Conservation (phyloP, 1,140 invertebrate genomes). For the Reticulitermes speratus region DNA sequence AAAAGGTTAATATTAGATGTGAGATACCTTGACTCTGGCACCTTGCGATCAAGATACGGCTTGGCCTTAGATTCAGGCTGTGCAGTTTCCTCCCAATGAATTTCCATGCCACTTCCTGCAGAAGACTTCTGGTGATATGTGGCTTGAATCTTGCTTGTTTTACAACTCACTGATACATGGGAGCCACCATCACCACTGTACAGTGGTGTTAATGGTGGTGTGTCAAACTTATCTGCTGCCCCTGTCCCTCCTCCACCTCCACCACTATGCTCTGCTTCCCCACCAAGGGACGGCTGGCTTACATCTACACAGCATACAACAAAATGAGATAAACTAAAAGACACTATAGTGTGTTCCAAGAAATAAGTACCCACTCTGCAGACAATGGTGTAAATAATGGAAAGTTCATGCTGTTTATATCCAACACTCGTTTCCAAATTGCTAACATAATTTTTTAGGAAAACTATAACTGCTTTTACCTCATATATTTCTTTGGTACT, state of each 20-base stretch:
- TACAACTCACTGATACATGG: conserved; percentile 22
- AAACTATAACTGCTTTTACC: too few relatives aligned
- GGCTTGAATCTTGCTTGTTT: conserved; percentile 40
- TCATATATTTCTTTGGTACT: too few relatives aligned
- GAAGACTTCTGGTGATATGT: conserved; percentile 44
- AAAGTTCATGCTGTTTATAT: too few relatives aligned
- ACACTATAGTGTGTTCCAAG: too few relatives aligned
- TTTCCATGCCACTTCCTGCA: conserved; percentile 58
- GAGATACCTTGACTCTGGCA: neutral
- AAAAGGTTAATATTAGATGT: too few relatives aligned
- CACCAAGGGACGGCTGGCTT: conserved; percentile 70
- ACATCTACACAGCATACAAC: conserved; percentile 55
- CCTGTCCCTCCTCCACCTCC: conserved; percentile 14
- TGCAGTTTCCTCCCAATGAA: conserved; percentile 63
- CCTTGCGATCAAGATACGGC: neutral
- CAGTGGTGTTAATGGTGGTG: conserved; percentile 54
- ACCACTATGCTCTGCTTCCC: conserved; percentile 55
- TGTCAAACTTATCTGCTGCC: conserved; percentile 45
- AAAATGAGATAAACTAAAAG: too few relatives aligned
- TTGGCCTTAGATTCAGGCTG: neutral
- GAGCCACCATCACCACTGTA: conserved; percentile 38
- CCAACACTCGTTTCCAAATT: too few relatives aligned
- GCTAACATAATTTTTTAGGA: too few relatives aligned
- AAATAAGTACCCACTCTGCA: too few relatives aligned
- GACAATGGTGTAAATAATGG: too few relatives aligned